Conservation (phyloP, 2,113 vertebrate genomes). For the Prietella phreatophila region DNA sequence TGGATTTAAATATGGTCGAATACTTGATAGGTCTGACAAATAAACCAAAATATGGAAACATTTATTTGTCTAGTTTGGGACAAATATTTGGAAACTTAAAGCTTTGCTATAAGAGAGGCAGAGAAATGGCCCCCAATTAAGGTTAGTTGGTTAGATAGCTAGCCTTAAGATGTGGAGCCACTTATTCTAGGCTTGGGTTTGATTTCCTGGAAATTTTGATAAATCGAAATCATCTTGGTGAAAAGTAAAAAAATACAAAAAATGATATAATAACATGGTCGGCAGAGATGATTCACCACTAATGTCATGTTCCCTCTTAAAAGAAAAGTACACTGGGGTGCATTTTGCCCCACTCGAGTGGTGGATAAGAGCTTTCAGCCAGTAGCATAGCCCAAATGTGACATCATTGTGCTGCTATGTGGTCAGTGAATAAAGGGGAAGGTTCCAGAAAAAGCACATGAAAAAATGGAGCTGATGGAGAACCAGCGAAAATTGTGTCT, state of each 20-base stretch:
- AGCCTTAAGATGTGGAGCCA: constrained; percentile 47
- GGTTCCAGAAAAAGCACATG: constrained; percentile 61
- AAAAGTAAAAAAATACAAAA: constrained; percentile 47
- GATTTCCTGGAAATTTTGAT: constrained; percentile 71
- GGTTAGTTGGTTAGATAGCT: constrained; percentile 49
- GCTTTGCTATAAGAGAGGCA: constrained; percentile 44
- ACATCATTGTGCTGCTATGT: constrained; percentile 64
- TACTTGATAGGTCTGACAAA: constrained; percentile 38
- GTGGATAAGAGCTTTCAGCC: constrained; percentile 57
- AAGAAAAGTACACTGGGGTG: constrained; percentile 56
- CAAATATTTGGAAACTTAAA: constrained; percentile 34
- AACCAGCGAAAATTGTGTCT: constrained; percentile 40
- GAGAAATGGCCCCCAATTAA: constrained; percentile 44
- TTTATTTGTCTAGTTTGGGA: constrained; percentile 38
- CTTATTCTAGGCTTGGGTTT: constrained; percentile 62
- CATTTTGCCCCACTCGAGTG: constrained; percentile 56
- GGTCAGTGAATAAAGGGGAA: constrained; percentile 58
- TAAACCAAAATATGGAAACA: constrained; percentile 43
- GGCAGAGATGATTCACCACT: constrained; percentile 70
- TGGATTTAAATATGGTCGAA: constrained; percentile 31
- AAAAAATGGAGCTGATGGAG: constrained; percentile 49
- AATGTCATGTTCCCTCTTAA: constrained; percentile 71
- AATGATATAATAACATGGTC: constrained; percentile 71
- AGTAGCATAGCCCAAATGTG: constrained; percentile 60
- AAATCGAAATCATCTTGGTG: constrained; percentile 67